phyloP scores from a whole-genome alignment of 2,888 invertebrate species.

The Aphrophora alni region DNA sequence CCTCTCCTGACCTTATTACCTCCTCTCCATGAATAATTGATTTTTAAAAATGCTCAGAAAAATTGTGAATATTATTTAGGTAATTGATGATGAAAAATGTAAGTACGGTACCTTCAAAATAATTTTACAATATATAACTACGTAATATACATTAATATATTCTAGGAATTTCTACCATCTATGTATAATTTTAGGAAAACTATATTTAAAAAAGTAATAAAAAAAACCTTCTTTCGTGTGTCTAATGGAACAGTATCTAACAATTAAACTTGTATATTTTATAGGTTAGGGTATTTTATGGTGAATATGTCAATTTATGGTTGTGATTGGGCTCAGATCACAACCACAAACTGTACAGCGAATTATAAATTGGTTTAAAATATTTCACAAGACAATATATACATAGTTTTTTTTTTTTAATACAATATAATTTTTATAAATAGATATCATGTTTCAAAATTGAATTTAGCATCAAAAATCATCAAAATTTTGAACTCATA shows the following conservation, averaged over 20 bases:
- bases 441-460: background rate
- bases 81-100: constrained; percentile 15
- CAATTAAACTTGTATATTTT: background rate
- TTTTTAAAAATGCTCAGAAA: constrained; percentile 19
- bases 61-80: constrained; percentile 30
- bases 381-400: background rate
- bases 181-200: background rate
- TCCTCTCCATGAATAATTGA: background rate
- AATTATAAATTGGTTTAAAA: background rate
- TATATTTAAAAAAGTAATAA: background rate
- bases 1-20: background rate
- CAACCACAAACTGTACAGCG: background rate
- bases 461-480: background rate
- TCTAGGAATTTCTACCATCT: background rate
- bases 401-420: background rate
- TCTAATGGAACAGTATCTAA: background rate
- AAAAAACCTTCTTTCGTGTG: too few species aligned
- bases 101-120: background rate
- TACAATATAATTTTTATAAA: background rate
- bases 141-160: background rate
- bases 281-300: background rate
- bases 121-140: background rate
- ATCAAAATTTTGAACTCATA: background rate
- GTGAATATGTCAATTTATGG: background rate
- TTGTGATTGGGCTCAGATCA: background rate